Conservation (phyloP, 2,797 vertebrate species). For the Rhabdomys pumilio region DNA sequence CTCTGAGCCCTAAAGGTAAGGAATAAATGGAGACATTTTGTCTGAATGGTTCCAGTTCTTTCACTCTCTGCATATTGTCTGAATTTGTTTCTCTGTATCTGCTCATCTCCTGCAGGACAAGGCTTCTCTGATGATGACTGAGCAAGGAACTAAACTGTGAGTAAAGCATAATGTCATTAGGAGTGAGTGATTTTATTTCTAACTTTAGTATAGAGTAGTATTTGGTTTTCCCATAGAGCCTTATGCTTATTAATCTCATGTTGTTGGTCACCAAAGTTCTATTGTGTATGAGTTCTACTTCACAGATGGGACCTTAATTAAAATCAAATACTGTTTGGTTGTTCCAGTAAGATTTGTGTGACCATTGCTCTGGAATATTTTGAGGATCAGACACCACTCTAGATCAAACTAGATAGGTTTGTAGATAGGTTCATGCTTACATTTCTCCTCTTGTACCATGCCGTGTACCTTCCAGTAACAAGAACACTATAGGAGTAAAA, state of each 20-base stretch:
- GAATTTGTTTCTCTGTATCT: not conserved
- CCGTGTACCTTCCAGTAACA: not conserved
- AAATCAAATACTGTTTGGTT: not conserved
- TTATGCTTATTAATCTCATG: not conserved
- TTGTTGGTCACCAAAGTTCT: not conserved
- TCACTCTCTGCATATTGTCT: not conserved
- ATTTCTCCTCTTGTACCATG: not conserved
- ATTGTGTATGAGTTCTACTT: not conserved
- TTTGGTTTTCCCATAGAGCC: not conserved
- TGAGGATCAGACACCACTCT: not conserved
- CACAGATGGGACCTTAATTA: not conserved
- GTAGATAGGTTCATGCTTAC: not conserved
- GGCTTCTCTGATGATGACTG: not conserved
- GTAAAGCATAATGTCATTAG: not conserved
- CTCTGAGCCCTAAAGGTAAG: not conserved
- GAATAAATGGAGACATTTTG: too few species aligned
- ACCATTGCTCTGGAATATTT: not conserved
- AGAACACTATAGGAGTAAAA: not conserved
- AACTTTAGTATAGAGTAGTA: not conserved
- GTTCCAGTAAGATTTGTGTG: not conserved
- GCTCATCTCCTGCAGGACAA: not conserved
- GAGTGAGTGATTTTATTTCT: not conserved
- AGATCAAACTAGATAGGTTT: not conserved
- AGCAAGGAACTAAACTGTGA: not conserved
- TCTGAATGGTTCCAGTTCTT: not conserved